These are phyloP conservation scores for Cephalopholis sonnerati DNA, from an alignment of 2,113 vertebrate species.

Conservation along the genomic window DNA sequence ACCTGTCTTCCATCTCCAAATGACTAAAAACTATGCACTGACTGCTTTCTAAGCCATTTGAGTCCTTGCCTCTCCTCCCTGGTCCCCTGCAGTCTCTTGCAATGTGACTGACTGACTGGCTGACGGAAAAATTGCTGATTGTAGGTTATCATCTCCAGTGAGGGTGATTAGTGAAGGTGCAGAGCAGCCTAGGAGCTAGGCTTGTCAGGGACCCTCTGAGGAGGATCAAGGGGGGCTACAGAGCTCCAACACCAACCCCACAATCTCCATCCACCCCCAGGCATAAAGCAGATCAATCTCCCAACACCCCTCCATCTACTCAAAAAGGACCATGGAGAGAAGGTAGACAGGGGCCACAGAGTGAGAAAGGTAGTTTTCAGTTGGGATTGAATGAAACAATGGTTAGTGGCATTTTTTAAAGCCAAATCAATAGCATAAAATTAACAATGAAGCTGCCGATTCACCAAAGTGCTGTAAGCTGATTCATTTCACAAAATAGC, in stretches of 20 bases:
- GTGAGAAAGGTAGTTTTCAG: background rate
- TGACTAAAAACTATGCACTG: conserved; percentile 11
- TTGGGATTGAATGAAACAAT: background rate
- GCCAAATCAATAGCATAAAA: background rate
- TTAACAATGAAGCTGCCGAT: background rate
- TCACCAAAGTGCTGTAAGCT: background rate
- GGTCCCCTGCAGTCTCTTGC: conserved; percentile 29
- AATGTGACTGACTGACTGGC: conserved; percentile 55
- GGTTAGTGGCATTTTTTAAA: background rate
- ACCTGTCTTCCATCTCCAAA: conserved; percentile 7
- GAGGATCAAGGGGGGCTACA: conserved; percentile 50
- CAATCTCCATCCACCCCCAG: conserved; percentile 30
- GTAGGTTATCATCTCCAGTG: conserved; percentile 53
- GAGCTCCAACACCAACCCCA: conserved; percentile 27
- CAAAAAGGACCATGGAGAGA: conserved; percentile 17
- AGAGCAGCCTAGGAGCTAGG: conserved; percentile 34
- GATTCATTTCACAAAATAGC: background rate
- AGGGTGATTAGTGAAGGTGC: conserved; percentile 62
- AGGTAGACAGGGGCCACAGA: background rate
- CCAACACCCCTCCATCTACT: conserved; percentile 17
- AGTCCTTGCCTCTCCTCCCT: conserved; percentile 7
- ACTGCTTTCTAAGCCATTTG: conserved; percentile 32
- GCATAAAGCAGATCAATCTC: conserved; percentile 41
- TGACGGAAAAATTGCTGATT: conserved; percentile 68
- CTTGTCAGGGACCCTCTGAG: conserved; percentile 57